Evolutionary conservation across 23 tunicate genomes (phyloP), one percentile per base, ranked within the genome.

Genomic region (Oikopleura albicans): DNA sequence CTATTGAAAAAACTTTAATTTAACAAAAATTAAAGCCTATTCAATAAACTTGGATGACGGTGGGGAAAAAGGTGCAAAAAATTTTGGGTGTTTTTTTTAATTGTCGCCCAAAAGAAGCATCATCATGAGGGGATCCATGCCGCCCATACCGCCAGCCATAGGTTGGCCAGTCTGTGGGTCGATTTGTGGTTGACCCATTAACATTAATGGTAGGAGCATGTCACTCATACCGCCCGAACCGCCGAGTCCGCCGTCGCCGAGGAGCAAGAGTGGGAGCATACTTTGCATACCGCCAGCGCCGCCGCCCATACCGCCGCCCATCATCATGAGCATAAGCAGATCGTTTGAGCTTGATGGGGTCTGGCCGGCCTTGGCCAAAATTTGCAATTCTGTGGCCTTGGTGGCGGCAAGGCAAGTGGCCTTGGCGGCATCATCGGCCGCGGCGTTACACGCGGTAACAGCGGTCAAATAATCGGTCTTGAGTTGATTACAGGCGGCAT

Each of bases 201-300:
- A 8, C 63, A 49, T 49, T 22, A 49, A 8, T 22, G 22, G 12
- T 22, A 49, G 12, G 63, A 49, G 63, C 22, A 22, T 12, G 63
- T 49, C 63, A n/a, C n/a, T n/a, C 63, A 49, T 49, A 49, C 63
- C 63, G 63, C 63, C 63, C 63, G 63, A 49, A 22, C 63, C 63
- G 12, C 63, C 63, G 63, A 49, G 63, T 8, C 63, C 63, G 12
- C 63, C 63, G 63, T 49, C 63, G n/a, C n/a, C n/a, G 16, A 49
- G 12, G 12, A 49, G 22, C 63, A 49, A 49, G 63, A 49, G 63
- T 49, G 63, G 63, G 63, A 49, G 63, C 63, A 49, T 49, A 49
- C 63, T 22, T 49, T 22, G 16, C 63, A 49, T 49, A 49, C 63
- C 63, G 12, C 63, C 63, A 22, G 63, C 63, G 22, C 63, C 63